Conservation (phyloP, 2,113 vertebrate genomes). For the Eptesicus fuscus region DNA sequence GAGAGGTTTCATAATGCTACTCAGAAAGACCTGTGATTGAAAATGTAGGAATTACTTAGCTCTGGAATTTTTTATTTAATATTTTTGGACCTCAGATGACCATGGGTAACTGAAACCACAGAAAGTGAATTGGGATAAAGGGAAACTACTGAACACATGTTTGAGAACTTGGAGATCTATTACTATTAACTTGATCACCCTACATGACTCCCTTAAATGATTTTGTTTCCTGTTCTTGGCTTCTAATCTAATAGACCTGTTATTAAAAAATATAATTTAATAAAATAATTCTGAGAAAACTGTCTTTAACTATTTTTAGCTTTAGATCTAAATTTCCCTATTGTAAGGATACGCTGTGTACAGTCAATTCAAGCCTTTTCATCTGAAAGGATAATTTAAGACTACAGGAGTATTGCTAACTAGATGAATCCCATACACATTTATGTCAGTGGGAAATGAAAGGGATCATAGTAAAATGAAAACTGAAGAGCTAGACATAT, state of each 20-base stretch:
- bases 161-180: neutral
- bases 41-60: neutral
- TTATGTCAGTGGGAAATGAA: neutral
- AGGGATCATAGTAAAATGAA: conserved; percentile 20
- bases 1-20: neutral
- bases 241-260: neutral
- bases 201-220: neutral
- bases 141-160: neutral
- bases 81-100: neutral
- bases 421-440: neutral
- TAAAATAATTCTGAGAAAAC: neutral
- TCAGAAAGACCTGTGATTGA: neutral
- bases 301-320: neutral
- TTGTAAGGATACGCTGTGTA: neutral
- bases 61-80: neutral
- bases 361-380: neutral
- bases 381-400: conserved; percentile 25
- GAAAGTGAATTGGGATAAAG: neutral
- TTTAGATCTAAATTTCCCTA: neutral
- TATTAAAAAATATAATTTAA: neutral
- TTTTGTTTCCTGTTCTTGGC: neutral
- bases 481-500: neutral
- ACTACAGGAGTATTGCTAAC: conserved; percentile 10
- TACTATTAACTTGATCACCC: neutral
- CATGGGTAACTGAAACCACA: neutral